phyloP scores from a whole-genome alignment of 1,140 invertebrate genomes.

The Homalodisca vitripennis region DNA sequence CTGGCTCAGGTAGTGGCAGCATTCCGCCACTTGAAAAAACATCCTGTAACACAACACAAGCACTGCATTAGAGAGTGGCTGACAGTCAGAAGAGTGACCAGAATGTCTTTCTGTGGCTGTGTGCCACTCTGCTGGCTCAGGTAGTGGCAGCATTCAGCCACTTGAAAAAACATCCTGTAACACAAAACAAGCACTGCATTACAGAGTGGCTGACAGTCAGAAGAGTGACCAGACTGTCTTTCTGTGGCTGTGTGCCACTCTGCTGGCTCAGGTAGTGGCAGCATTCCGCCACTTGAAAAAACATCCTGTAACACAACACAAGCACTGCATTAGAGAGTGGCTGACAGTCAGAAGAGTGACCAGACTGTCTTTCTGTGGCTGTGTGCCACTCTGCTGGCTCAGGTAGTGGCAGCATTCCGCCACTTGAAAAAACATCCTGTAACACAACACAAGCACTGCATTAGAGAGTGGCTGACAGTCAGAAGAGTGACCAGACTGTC shows the following conservation, averaged over 20 bases:
- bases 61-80: slow-evolving; percentile 48
- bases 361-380: too few species aligned
- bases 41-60: too few species aligned
- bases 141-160: slow-evolving; percentile 69
- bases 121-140: slow-evolving; percentile 59
- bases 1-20: slow-evolving; percentile 65
- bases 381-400: too few species aligned
- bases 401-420: too few species aligned
- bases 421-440: too few species aligned
- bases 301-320: slow-evolving; percentile 57
- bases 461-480: too few species aligned
- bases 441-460: too few species aligned
- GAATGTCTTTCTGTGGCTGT: slow-evolving; percentile 49
- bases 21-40: slow-evolving; percentile 68
- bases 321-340: too few species aligned
- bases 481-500: too few species aligned
- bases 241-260: slow-evolving; percentile 50
- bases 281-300: slow-evolving; percentile 69
- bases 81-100: slow-evolving; percentile 61
- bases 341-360: too few species aligned
- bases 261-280: slow-evolving; percentile 66
- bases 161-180: slow-evolving; percentile 62
- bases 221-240: slow-evolving; percentile 57
- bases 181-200: too few species aligned
- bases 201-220: slow-evolving; percentile 53